phyloP scores from a whole-genome alignment of 2,888 invertebrate species.

The Chironomus tentans region DNA sequence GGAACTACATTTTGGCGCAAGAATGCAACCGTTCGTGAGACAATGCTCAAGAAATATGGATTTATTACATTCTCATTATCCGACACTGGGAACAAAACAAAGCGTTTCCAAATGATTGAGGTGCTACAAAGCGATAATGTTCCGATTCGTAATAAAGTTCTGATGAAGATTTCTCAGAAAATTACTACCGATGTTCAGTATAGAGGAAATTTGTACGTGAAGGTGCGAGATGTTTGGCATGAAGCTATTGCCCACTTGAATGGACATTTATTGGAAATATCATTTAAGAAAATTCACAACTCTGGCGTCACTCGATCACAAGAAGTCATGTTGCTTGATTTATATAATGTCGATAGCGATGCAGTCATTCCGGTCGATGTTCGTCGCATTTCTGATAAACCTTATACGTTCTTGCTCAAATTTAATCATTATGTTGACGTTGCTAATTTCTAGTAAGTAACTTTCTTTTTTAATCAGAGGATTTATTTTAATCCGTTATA shows the following conservation, averaged over 20 bases:
- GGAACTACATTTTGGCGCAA: conserved; percentile 23
- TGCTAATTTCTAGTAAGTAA: conserved; percentile 12
- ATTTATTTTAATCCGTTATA: not conserved
- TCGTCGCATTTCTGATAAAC: not conserved
- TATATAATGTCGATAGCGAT: conserved; percentile 12
- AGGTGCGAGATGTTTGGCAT: not conserved
- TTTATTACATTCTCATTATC: not conserved
- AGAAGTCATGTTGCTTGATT: conserved; percentile 3
- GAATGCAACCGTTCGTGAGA: not conserved
- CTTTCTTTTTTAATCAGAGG: not conserved
- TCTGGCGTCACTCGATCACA: not conserved
- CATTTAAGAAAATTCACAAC: not conserved
- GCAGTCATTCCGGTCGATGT: not conserved
- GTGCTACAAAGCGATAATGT: not conserved
- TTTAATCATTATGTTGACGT: conserved; percentile 18
- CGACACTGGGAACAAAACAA: not conserved
- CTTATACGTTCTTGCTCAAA: conserved; percentile 3
- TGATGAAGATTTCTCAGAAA: not conserved
- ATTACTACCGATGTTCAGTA: conserved; percentile 3
- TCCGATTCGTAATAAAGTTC: not conserved
- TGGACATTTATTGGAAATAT: conserved; percentile 15
- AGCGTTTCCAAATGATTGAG: conserved; percentile 7
- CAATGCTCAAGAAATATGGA: conserved; percentile 16
- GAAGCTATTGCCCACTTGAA: not conserved
- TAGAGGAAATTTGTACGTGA: not conserved